Evolutionary conservation across 2,113 vertebrate species (phyloP).

Genomic region (Clarias magur): DNA sequence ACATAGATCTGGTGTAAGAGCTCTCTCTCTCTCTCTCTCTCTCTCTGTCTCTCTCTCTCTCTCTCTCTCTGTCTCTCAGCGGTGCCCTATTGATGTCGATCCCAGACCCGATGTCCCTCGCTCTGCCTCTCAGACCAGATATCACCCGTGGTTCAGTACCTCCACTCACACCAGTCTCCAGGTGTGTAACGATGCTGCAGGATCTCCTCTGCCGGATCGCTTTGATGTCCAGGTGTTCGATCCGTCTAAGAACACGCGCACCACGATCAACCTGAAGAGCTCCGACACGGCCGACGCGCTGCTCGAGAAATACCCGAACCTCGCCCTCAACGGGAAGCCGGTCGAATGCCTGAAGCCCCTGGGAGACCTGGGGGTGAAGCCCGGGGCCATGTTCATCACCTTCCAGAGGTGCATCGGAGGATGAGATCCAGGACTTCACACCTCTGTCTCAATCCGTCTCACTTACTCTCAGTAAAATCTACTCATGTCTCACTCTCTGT

Average conservation of each 20-base stretch:
- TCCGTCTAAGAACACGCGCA: neutral
- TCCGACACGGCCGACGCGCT: slow-evolving; percentile 26
- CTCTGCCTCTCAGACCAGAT: neutral
- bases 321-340: slow-evolving; percentile 37
- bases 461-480: neutral
- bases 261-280: neutral
- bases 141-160: accelerated
- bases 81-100: neutral
- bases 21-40: neutral
- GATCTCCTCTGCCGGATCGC: neutral
- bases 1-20: neutral
- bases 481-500: neutral
- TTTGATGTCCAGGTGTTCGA: neutral
- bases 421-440: neutral
- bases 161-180: slow-evolving; percentile 10
- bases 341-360: neutral
- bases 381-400: slow-evolving; percentile 25
- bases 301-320: neutral
- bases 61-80: neutral
- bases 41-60: neutral
- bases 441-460: neutral
- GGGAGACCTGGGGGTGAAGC: slow-evolving; percentile 11
- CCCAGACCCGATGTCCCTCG: neutral
- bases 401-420: slow-evolving; percentile 31
- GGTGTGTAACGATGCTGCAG: neutral